Percentiles rank a stretch among this genome's conserved stretches.
phyloP scores from a whole-genome alignment of 1,140 invertebrate species.

The Lordiphosa stackelbergi region DNA sequence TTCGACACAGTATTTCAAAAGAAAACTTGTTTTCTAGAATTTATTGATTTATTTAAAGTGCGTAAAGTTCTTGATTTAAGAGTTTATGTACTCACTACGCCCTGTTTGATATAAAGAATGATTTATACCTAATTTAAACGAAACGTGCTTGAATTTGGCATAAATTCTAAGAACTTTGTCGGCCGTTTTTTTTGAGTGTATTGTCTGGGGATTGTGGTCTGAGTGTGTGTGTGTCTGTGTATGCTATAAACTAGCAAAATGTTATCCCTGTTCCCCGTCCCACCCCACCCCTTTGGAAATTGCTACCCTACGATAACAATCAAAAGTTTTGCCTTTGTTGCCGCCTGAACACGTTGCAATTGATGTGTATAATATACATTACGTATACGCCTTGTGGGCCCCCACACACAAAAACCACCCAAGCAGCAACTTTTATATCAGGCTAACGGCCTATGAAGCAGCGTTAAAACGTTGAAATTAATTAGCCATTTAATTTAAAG shows the following conservation, averaged over 20 bases:
- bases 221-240: neutral
- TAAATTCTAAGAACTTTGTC: too few species aligned
- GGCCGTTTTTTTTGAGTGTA: too few species aligned
- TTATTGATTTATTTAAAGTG: too few species aligned
- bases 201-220: neutral
- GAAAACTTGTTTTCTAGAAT: too few species aligned
- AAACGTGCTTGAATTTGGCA: too few species aligned
- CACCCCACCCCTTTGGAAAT: neutral
- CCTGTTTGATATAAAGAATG: too few species aligned
- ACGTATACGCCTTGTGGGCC: slow-evolving; percentile 34
- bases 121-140: too few species aligned
- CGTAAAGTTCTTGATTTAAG: too few species aligned
- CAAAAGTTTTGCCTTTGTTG: slow-evolving; percentile 39
- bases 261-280: slow-evolving; percentile 22
- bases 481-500: slow-evolving; percentile 57
- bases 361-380: slow-evolving; percentile 41
- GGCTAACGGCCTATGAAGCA: neutral
- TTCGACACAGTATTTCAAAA: too few species aligned
- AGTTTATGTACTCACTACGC: too few species aligned
- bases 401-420: neutral
- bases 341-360: slow-evolving; percentile 23
- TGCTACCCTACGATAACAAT: slow-evolving; percentile 17
- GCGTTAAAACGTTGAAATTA: slow-evolving; percentile 30
- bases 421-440: slow-evolving; percentile 13
- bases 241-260: slow-evolving; percentile 30